phyloP scores from a whole-genome alignment of 2,888 invertebrate genomes.

The Coleophora flavipennella region DNA sequence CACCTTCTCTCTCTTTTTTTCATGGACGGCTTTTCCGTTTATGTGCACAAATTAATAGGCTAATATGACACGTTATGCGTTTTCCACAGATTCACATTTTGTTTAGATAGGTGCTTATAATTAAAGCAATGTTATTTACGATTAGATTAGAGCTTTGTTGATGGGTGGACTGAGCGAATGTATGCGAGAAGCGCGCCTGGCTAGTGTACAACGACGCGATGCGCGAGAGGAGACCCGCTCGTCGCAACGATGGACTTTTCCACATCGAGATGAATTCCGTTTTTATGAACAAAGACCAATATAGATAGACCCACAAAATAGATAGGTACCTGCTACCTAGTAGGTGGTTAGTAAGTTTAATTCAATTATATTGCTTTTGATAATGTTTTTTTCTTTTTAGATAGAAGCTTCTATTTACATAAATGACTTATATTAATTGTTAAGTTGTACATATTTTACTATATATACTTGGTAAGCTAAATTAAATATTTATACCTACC shows the following conservation, averaged over 20 bases:
- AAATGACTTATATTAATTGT: conserved; percentile 19
- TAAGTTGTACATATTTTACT: conserved; percentile 35
- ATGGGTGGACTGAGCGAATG: conserved; percentile 35
- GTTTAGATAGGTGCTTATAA: conserved; percentile 47
- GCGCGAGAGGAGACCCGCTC: conserved; percentile 12
- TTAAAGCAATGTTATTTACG: conserved; percentile 39
- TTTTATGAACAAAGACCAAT: conserved; percentile 31
- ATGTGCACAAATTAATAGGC: conserved; percentile 7
- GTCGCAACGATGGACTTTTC: conserved; percentile 2
- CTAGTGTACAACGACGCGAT: conserved; percentile 50
- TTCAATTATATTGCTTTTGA: conserved; percentile 18
- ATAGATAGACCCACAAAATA: conserved; percentile 29
- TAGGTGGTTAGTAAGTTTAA: too few relatives aligned
- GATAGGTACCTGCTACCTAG: conserved; percentile 18
- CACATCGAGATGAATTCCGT: conserved; percentile 28
- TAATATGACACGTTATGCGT: conserved; percentile 11
- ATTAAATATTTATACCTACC: too few relatives aligned
- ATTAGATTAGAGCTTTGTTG: conserved; percentile 33
- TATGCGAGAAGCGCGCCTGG: conserved; percentile 41
- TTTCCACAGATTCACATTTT: conserved; percentile 37
- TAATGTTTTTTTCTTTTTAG: conserved; percentile 18
- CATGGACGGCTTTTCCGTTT: background rate
- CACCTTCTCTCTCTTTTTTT: background rate
- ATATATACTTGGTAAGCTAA: conserved; percentile 1
- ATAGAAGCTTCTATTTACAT: conserved; percentile 17